Evolutionary conservation across 53 echinoderm and acorn worm species (phyloP).

Genomic region (Antedon mediterranea): DNA sequence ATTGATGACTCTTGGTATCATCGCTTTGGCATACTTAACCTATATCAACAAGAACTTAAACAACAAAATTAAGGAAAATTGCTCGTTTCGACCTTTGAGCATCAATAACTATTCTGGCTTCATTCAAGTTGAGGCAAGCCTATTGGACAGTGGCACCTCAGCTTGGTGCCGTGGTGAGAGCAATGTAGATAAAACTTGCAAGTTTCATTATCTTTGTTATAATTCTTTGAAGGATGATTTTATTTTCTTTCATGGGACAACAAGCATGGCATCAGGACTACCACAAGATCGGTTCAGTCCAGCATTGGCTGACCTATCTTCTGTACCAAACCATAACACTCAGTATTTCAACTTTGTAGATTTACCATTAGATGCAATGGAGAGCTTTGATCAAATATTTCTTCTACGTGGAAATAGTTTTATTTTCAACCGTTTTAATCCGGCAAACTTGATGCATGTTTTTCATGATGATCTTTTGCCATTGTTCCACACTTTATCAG

Average conservation of each 20-base stretch:
- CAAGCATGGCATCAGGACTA: constrained; percentile 36
- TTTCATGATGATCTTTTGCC: constrained; percentile 90
- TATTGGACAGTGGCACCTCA: constrained; percentile 25
- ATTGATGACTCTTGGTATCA: neutral
- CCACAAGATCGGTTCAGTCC: constrained; percentile 52
- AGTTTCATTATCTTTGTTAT: constrained; percentile 80
- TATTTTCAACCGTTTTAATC: constrained; percentile 79
- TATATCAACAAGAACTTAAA: neutral
- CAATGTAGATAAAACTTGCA: constrained; percentile 60
- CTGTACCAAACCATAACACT: constrained; percentile 76
- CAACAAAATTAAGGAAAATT: too few species aligned
- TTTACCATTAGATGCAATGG: constrained; percentile 14
- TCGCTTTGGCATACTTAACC: neutral
- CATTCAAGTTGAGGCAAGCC: neutral
- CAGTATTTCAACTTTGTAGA: constrained; percentile 82
- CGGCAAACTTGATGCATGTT: constrained; percentile 82
- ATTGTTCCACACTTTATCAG: constrained; percentile 39
- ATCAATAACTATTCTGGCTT: neutral
- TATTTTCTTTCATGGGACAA: constrained; percentile 51
- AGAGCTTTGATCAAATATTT: constrained; percentile 8
- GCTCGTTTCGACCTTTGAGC: too few species aligned
- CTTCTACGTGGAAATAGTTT: constrained; percentile 41
- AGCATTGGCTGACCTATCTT: constrained; percentile 72
- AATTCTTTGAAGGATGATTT: constrained; percentile 29
- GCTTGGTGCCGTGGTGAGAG: constrained; percentile 58